phyloP scores from a whole-genome alignment of 2,888 invertebrate genomes.

The Troides oblongomaculatus region DNA sequence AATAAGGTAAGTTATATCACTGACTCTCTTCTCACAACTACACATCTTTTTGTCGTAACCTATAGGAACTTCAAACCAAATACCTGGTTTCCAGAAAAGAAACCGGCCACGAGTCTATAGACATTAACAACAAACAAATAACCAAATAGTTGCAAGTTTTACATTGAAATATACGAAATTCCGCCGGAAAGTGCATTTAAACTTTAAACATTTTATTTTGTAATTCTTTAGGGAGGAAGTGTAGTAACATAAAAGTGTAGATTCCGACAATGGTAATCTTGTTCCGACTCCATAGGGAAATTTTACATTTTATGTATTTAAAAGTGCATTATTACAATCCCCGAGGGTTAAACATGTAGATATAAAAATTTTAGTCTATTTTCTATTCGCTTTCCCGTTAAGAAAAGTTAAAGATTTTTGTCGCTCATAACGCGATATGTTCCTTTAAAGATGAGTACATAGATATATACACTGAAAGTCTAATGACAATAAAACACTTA shows the following conservation, averaged over 20 bases:
- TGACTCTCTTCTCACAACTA: too few relatives aligned
- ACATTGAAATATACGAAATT: not conserved
- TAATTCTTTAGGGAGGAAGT: conserved; percentile 4
- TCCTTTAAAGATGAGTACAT: too few relatives aligned
- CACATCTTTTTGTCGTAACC: too few relatives aligned
- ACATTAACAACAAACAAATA: not conserved
- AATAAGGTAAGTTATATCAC: too few relatives aligned
- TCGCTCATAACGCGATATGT: too few relatives aligned
- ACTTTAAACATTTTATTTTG: conserved; percentile 8
- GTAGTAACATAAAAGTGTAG: conserved; percentile 9
- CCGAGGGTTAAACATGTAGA: not conserved
- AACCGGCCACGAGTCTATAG: too few relatives aligned
- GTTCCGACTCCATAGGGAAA: conserved; percentile 18
- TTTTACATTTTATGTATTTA: conserved; percentile 10
- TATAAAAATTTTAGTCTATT: not conserved
- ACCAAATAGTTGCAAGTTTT: not conserved
- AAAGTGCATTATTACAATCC: not conserved
- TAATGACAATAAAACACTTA: not conserved
- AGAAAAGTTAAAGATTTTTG: not conserved
- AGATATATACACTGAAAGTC: not conserved
- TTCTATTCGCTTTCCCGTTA: not conserved
- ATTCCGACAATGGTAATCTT: conserved; percentile 17
- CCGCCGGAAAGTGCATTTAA: not conserved
- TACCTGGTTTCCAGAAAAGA: too few relatives aligned
- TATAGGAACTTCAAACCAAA: too few relatives aligned